Conservation (phyloP, 2,113 vertebrate genomes). For the Micronisus gabar region DNA sequence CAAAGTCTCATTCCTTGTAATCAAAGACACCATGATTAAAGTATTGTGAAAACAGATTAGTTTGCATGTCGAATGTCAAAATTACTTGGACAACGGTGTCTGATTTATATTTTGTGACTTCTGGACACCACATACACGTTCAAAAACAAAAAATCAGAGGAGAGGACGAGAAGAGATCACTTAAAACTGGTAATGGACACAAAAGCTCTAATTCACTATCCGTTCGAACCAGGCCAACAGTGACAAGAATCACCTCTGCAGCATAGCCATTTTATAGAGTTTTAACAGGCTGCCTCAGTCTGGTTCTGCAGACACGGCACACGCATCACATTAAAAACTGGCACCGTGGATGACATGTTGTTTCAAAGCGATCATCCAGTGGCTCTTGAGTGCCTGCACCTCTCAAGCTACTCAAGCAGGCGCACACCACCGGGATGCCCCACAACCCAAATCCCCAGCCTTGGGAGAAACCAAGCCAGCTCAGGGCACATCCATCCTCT, state of each 20-base stretch:
- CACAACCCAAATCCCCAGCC: not conserved
- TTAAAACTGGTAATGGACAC: not conserved
- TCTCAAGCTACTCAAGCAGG: not conserved
- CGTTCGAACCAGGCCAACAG: fast-evolving
- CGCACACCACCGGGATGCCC: fast-evolving
- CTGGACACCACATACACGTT: not conserved
- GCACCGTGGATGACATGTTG: fast-evolving
- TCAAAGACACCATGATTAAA: not conserved
- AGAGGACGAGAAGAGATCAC: not conserved
- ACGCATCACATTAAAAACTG: not conserved
- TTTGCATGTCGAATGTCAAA: not conserved
- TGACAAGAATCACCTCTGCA: not conserved
- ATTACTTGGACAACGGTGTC: not conserved
- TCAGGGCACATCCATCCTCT: fast-evolving
- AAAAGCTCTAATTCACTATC: not conserved
- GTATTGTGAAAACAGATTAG: not conserved
- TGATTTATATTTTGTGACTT: not conserved
- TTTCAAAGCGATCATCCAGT: not conserved
- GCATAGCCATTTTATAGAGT: not conserved
- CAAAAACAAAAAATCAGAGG: not conserved
- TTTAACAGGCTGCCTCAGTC: not conserved
- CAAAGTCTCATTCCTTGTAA: not conserved
- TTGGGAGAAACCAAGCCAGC: not conserved
- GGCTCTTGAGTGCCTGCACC: not conserved
- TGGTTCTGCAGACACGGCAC: not conserved